These are phyloP conservation scores for Xenus cinereus DNA, from an alignment of 2,113 vertebrate species.

Conservation along the genomic window DNA sequence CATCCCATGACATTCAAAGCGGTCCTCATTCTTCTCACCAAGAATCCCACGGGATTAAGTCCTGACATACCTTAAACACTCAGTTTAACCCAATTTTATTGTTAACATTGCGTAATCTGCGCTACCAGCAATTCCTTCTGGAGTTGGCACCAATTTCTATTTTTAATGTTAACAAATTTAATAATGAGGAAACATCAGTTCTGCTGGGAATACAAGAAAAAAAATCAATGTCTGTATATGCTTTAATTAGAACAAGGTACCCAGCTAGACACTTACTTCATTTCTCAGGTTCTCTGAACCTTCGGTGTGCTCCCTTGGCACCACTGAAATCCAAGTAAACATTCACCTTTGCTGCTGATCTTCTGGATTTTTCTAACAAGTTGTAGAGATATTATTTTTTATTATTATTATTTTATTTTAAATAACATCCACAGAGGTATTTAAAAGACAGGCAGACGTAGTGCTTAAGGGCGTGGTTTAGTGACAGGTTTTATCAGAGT, in stretches of 20 bases:
- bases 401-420: too few species aligned
- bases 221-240: not conserved
- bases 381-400: not conserved
- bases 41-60: not conserved
- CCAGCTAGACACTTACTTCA: not conserved
- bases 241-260: constrained; percentile 31
- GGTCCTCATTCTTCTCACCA: not conserved
- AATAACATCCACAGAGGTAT: too few species aligned
- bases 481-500: too few species aligned
- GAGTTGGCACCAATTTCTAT: constrained; percentile 36
- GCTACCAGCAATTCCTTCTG: not conserved
- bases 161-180: not conserved
- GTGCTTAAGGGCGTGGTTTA: too few species aligned
- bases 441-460: too few species aligned
- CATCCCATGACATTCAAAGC: not conserved
- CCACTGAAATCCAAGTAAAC: not conserved
- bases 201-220: constrained; percentile 36
- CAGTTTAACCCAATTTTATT: constrained; percentile 5
- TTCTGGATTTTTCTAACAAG: not conserved
- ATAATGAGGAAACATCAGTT: not conserved
- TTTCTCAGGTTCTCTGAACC: not conserved
- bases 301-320: not conserved
- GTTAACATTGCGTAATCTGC: not conserved
- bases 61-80: not conserved
- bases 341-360: not conserved